Evolutionary conservation across 2,113 vertebrate genomes (phyloP), one percentile per base, ranked within the genome.

Genomic region (Seriola rivoliana): DNA sequence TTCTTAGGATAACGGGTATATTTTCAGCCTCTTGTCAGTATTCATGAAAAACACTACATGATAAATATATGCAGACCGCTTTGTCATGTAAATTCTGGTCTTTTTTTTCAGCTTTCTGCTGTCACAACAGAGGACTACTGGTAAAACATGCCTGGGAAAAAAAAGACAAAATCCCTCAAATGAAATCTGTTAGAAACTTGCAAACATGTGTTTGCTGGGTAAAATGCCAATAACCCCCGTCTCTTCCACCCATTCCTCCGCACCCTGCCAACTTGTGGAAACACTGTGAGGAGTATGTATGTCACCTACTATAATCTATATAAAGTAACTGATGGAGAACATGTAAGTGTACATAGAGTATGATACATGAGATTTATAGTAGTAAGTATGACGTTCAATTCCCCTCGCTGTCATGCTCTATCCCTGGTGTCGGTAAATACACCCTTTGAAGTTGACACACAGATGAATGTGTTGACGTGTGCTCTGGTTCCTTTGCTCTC

Each of bases 391-490:
- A 85, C 75, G 72, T 86, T 78, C 40, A 58, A 58, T 76, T 71
- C 75, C 79, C 63, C 34, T 29, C 9, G 16, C 74, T 66, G 52
- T 66, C 29, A 5, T 50, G 54, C 67, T 50, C 69, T 55, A 32
- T 71, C 46, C 46, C 67, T 38, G 10, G 21, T 69, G 62, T 74
- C 85, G 85, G 63, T 72, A 81, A 83, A 85, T 60, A 70, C 66
- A 58, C 48, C 38, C 71, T 85, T 69, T 81, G 59, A 89, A 85
- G 80, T 50, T 38, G 66, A 81, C 78, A 38, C 78, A 66, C 63
- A 65, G 62, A 85, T 75, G 62, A 82, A 85, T 78, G 58, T 78
- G 69, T 89, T 36, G 68, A 54, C 23, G 34, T 52, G 44, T 63
- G 62, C 40, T 69, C 71, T 81, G 75, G 54, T 82, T 84, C 63